Base-by-base conservation (phyloP, 2,888 invertebrate genomes). In the Anarsia innoxiella region DNA sequence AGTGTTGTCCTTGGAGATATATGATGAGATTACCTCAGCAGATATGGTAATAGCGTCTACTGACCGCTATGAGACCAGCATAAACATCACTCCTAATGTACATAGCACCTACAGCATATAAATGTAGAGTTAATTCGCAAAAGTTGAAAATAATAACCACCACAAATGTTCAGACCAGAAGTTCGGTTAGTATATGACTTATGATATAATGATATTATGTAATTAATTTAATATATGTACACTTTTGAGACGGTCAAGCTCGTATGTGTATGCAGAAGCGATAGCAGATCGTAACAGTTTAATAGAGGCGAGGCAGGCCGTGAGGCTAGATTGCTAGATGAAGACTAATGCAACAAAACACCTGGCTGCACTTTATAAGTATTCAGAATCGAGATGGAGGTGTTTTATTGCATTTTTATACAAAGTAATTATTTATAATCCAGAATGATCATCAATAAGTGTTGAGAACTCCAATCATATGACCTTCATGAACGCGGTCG, bases 251-350 rank as follows among this genome's bases (percentile, higher is more conserved):
- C 31, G 23, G 29, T 33, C 29, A 38, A 33, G 38, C 38, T 38
- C 35, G 35, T 29, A 33, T 27, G 23, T 35, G 30, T 30, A 33
- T 39, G 45, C 39, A 23, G 28, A 43, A 41, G 43, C 42, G 45
- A 30, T 45, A 45, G 42, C 45, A 39, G 32, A n/a, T n/a, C n/a
- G n/a, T n/a, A n/a, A 40, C 39, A 30, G 31, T 33, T 26, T 37
- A 29, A 25, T 30, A 16, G 28, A 45, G 39, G 42, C 45, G 39
- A 45, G 42, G 45, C 31, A 32, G 37, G 23, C 39, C 28, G 31
- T 35, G 23, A 23, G 8, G 12, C n/a, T n/a, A n/a, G n/a, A n/a
- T n/a, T n/a, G n/a, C n/a, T n/a, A n/a, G n/a, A n/a, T n/a, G n/a
- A 19, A 5, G 19, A 19, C 19, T 19, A 19, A 19, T 19, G 19